Evolutionary conservation across 2,113 vertebrate genomes (phyloP), one percentile per base, ranked within the genome.

Genomic region (Aythya baeri): DNA sequence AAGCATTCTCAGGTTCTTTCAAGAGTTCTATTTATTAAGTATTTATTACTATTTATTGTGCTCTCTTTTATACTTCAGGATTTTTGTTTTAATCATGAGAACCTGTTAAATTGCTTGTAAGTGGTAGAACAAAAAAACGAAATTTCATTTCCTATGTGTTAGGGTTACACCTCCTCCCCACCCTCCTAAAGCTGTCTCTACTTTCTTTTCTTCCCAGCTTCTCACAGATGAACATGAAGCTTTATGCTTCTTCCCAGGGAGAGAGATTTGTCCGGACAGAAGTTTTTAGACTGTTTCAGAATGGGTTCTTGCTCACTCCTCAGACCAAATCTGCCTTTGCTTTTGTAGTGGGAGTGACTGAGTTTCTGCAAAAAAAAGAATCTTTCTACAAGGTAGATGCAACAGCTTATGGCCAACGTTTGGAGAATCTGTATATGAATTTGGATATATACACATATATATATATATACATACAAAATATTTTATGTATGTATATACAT

Each of bases 371-470:
- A 44, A 58, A 38, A 36, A 61, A 46, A 41, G 2, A 29, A 52
- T 31, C 16, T 20, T 86, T 52, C 49, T 55, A 43, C 11, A 71
- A 31, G 15, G 34, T 8, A 57, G 25, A 74, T 32, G 36, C 31
- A 21, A 18, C 58, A 20, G 9, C 57, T 46, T 46, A 79, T 11
- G 20, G 38, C 26, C 44, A 73, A 58, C 12, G 14, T 46, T 38
- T 52, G 8, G 11, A 72, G 4, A 67, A 17, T 13, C 22, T 50
- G 34, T 4, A 44, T 13, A 49, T 0, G 0, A 54, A 63, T 50
- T 26, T 52, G 34, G 22, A 89, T 58, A 8, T 20, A 70, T 3
- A 26, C 3, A 27, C 3, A 27, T 13, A 41, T 4, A 11, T 17
- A 44, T 46, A 21, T 46, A 46, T 49, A 49, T 22, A 49, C 20